phyloP scores from a whole-genome alignment of 37 sponge, comb jelly and placozoan species.

The Mnemiopsis leidyi region DNA sequence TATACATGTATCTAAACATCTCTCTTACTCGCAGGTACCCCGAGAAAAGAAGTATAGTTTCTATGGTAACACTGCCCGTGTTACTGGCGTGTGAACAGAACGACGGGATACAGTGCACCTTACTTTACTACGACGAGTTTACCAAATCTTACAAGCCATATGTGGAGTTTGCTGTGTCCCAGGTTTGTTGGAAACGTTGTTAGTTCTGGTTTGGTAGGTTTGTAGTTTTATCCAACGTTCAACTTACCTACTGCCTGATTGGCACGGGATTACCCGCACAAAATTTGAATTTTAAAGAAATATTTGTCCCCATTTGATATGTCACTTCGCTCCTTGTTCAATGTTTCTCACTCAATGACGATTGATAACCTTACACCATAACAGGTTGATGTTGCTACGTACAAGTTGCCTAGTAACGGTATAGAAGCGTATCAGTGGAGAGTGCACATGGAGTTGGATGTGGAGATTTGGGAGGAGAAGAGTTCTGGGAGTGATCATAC shows the following conservation, averaged over 20 bases:
- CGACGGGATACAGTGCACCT: slow-evolving; percentile 11
- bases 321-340: too few species aligned
- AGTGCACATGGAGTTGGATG: slow-evolving; percentile 33
- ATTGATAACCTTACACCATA: too few species aligned
- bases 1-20: too few species aligned
- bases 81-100: slow-evolving; percentile 1
- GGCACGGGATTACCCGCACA: too few species aligned
- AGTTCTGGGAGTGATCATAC: not conserved
- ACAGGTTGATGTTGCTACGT: slow-evolving; percentile 61
- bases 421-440: slow-evolving; percentile 48
- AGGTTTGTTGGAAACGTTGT: not conserved
- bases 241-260: too few species aligned
- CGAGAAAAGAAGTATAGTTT: slow-evolving; percentile 8
- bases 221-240: too few species aligned
- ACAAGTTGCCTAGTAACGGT: not conserved
- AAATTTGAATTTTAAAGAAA: too few species aligned
- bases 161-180: not conserved
- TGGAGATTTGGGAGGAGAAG: slow-evolving; percentile 17
- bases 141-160: not conserved
- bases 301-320: too few species aligned
- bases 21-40: slow-evolving; percentile 62
- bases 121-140: slow-evolving; percentile 31
- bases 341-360: too few species aligned
- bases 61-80: slow-evolving; percentile 43
- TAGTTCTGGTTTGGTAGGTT: too few species aligned